These are phyloP conservation scores for Drosophila erecta DNA, from an alignment of 1,140 invertebrate genomes.

Conservation along the genomic window DNA sequence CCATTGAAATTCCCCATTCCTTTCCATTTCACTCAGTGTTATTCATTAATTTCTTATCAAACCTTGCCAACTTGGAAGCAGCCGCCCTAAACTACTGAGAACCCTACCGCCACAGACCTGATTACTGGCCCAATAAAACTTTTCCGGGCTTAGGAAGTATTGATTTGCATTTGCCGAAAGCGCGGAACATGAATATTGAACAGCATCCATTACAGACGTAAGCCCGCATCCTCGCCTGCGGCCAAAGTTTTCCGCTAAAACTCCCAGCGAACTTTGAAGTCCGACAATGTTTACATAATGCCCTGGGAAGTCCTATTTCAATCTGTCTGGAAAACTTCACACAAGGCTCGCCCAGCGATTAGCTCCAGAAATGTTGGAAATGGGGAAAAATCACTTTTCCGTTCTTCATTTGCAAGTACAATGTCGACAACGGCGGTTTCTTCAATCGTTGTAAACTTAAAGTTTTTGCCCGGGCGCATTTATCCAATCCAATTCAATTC, in stretches of 20 bases:
- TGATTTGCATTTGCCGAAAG: conserved; percentile 61
- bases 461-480: conserved; percentile 48
- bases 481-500: conserved; percentile 63
- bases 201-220: conserved; percentile 6
- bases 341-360: conserved; percentile 20
- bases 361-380: too few relatives aligned
- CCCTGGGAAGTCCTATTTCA: conserved; percentile 13
- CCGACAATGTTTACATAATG: conserved; percentile 50
- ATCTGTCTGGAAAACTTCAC: conserved; percentile 6
- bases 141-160: conserved; percentile 39
- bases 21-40: not conserved
- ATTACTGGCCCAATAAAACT: conserved; percentile 38
- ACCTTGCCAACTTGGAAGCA: conserved; percentile 57
- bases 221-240: conserved; percentile 22
- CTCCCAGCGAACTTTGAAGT: conserved; percentile 51
- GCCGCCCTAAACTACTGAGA: conserved; percentile 22
- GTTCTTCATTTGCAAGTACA: conserved; percentile 62
- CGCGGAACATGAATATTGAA: conserved; percentile 71
- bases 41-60: conserved; percentile 47
- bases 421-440: conserved; percentile 12
- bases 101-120: conserved; percentile 9
- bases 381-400: conserved; percentile 10
- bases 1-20: conserved; percentile 16
- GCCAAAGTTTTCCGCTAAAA: conserved; percentile 33
- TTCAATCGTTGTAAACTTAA: conserved; percentile 65